phyloP scores from a whole-genome alignment of 2,113 vertebrate genomes.

The Argyrosomus japonicus region DNA sequence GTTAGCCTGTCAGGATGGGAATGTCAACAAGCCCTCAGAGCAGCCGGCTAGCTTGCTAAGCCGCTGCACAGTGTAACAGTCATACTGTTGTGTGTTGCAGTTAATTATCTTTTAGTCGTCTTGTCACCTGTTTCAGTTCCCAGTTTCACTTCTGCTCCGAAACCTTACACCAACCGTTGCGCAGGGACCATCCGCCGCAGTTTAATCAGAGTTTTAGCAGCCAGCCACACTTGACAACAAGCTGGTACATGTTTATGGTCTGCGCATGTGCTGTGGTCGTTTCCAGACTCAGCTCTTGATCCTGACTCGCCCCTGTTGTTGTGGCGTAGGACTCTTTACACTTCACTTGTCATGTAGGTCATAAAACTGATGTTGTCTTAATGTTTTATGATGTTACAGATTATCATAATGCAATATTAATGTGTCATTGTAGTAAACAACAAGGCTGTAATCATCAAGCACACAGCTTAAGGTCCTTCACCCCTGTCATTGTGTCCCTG shows the following conservation, averaged over 20 bases:
- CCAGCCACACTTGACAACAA: slow-evolving; percentile 41
- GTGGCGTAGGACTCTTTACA: slow-evolving; percentile 1
- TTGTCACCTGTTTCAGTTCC: slow-evolving; percentile 25
- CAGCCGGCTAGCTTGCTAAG: slow-evolving; percentile 59
- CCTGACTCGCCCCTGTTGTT: slow-evolving; percentile 38
- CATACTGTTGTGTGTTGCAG: neutral
- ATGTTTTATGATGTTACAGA: too few species aligned
- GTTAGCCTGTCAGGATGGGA: slow-evolving; percentile 49
- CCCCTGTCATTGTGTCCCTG: slow-evolving; percentile 36
- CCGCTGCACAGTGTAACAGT: neutral
- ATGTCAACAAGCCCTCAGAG: slow-evolving; percentile 69
- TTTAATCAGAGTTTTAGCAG: slow-evolving; percentile 5
- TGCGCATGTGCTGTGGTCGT: slow-evolving; percentile 45
- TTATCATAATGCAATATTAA: neutral
- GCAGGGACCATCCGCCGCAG: neutral
- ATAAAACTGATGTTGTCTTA: neutral
- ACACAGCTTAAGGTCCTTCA: slow-evolving; percentile 49
- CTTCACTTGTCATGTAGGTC: neutral
- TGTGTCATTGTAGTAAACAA: slow-evolving; percentile 26
- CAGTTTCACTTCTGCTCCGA: neutral
- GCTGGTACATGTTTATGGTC: slow-evolving; percentile 43
- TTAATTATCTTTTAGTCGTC: neutral
- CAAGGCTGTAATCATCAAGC: neutral
- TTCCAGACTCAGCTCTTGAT: neutral
- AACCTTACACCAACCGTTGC: neutral